phyloP scores from a whole-genome alignment of 2,797 vertebrate genomes.

The Thripadectes ignobilis region DNA sequence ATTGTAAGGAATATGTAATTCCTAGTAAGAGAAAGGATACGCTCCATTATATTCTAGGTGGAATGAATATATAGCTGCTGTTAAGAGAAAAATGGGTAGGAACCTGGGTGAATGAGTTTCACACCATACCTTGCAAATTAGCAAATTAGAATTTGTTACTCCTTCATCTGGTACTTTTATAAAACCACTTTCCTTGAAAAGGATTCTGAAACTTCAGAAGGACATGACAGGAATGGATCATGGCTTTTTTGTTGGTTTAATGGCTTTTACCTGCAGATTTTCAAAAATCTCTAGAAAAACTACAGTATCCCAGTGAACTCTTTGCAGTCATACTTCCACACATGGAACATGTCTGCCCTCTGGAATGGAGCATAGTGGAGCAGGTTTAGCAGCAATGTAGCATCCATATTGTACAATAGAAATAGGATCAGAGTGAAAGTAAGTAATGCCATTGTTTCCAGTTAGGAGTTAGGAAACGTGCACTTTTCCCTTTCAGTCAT shows the following conservation, averaged over 20 bases:
- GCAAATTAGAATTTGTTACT: not conserved
- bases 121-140: not conserved
- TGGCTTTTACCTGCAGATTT: not conserved
- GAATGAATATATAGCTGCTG: not conserved
- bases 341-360: not conserved
- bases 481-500: not conserved
- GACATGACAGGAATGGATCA: not conserved
- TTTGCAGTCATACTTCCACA: not conserved
- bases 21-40: not conserved
- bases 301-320: fast-evolving
- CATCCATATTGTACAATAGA: not conserved
- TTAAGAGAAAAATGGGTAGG: not conserved
- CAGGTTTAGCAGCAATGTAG: not conserved
- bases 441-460: not conserved
- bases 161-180: not conserved
- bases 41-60: not conserved
- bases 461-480: not conserved
- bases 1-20: not conserved
- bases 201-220: not conserved
- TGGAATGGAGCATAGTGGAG: not conserved
- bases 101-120: not conserved
- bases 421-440: not conserved
- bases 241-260: not conserved
- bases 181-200: not conserved
- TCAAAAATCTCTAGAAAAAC: not conserved